Conservation (phyloP, 2,888 invertebrate genomes). For the Caenorhabditis sp. region DNA sequence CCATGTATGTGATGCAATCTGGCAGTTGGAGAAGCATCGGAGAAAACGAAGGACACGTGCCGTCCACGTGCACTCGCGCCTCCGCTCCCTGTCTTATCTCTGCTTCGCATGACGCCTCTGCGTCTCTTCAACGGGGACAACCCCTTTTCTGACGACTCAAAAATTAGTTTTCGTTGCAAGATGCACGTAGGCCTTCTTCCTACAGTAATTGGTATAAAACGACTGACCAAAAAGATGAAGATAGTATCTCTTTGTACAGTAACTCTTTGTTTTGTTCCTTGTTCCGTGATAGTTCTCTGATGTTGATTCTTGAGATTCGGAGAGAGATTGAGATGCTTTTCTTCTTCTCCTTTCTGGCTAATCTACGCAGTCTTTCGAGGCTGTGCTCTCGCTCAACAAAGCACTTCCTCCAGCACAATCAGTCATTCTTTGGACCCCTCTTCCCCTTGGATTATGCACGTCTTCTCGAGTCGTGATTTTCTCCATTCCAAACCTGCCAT, state of each 20-base stretch:
- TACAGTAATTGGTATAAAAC: conserved; percentile 52
- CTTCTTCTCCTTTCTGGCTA: background rate
- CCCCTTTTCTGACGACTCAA: conserved; percentile 30
- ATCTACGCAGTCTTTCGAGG: background rate
- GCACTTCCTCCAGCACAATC: background rate
- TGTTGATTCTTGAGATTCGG: background rate
- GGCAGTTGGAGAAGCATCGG: conserved; percentile 37
- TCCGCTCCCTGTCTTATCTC: conserved; percentile 15
- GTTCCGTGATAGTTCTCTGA: conserved; percentile 2
- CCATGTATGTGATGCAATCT: conserved; percentile 59
- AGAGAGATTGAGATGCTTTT: no score
- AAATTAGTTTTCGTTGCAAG: conserved; percentile 34
- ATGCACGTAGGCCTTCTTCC: conserved; percentile 36
- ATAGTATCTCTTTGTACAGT: background rate
- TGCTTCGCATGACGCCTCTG: conserved; percentile 27
- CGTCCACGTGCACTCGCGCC: conserved; percentile 33
- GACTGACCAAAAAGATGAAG: conserved; percentile 5
- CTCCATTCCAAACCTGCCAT: conserved; percentile 20
- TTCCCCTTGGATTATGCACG: no score
- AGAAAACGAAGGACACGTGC: conserved; percentile 38
- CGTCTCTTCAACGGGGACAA: conserved; percentile 47
- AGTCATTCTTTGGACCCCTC: background rate
- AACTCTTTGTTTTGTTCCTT: background rate
- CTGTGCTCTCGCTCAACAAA: background rate
- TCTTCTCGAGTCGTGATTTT: background rate